These are phyloP conservation scores for Pheucticus melanocephalus DNA, from an alignment of 2,113 vertebrate genomes.

Conservation along the genomic window DNA sequence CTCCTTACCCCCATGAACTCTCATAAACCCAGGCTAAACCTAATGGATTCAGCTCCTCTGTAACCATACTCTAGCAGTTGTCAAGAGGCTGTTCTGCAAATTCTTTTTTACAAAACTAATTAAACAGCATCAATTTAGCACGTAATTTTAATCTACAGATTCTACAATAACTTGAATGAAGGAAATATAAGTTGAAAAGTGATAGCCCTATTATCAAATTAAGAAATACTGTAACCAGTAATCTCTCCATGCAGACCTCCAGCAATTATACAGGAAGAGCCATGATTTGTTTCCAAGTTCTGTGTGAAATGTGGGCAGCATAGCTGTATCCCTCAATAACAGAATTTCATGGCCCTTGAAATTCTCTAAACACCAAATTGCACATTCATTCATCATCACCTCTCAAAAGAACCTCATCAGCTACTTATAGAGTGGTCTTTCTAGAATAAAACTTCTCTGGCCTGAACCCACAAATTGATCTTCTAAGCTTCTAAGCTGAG, in stretches of 20 bases:
- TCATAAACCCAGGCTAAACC: background rate
- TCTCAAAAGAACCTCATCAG: background rate
- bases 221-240: background rate
- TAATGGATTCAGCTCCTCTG: background rate
- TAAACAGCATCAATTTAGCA: background rate
- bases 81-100: background rate
- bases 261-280: background rate
- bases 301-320: background rate
- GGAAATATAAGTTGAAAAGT: background rate
- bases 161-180: background rate
- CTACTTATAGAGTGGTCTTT: background rate
- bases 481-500: background rate
- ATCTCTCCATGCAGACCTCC: background rate
- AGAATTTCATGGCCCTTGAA: background rate
- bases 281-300: background rate
- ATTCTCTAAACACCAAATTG: background rate
- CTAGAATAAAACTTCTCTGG: background rate
- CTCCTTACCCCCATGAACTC: background rate
- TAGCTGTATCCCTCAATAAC: background rate
- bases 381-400: background rate
- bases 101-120: background rate
- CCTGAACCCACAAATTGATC: background rate
- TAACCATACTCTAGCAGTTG: background rate
- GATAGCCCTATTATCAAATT: background rate
- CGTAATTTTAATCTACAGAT: background rate